A percentile compares a stretch with the other conserved stretches of the same genome.
These are phyloP conservation scores for Balanococcus diminutus DNA, from an alignment of 2,888 invertebrate genomes.

Conservation along the genomic window DNA sequence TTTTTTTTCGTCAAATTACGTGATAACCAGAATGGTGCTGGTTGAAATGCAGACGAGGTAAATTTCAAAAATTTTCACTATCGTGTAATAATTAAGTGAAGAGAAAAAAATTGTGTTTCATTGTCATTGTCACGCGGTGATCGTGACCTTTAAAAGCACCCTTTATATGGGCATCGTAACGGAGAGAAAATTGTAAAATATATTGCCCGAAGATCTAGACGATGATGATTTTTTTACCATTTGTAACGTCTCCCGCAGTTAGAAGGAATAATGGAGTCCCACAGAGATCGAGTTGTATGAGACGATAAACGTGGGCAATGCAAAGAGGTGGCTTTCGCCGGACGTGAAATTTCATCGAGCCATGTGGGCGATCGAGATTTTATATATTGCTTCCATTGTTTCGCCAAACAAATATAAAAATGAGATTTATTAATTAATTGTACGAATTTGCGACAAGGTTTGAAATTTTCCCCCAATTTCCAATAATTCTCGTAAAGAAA, in stretches of 20 bases:
- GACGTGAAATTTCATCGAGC: neutral
- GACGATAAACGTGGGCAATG: neutral
- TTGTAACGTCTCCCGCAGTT: neutral
- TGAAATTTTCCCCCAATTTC: too few relatives aligned
- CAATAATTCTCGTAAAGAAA: too few relatives aligned
- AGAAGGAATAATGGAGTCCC: neutral
- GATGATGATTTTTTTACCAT: neutral
- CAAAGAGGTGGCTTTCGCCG: neutral
- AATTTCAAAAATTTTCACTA: neutral
- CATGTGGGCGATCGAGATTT: neutral
- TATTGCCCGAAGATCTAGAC: neutral
- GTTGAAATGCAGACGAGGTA: neutral
- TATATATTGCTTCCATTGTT: neutral
- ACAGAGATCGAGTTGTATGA: neutral
- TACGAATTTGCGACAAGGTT: neutral
- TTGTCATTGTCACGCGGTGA: neutral
- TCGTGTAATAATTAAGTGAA: neutral
- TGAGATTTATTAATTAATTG: neutral
- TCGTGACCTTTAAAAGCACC: neutral
- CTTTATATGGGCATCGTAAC: neutral
- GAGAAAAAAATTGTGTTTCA: neutral
- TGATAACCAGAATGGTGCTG: conserved; percentile 15
- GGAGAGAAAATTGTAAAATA: neutral
- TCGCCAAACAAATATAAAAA: too few relatives aligned
- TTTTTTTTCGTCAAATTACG: neutral